Percentiles rank a stretch among this genome's conserved stretches.
Evolutionary conservation across 2,888 invertebrate species (phyloP).

Genomic region (Clepsis dumicolana): DNA sequence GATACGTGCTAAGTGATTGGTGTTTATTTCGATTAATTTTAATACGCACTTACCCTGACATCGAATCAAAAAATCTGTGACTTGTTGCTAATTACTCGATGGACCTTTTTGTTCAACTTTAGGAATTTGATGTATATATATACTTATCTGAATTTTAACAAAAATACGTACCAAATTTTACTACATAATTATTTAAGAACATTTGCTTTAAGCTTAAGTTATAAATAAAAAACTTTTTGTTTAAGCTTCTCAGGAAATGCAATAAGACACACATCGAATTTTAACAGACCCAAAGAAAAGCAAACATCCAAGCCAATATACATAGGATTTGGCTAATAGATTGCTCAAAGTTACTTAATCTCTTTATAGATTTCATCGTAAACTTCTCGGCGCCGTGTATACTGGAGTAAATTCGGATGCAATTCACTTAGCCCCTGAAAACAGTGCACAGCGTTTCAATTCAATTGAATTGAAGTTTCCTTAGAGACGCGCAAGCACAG

Average conservation of each 20-base stretch:
- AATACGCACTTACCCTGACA: too few relatives aligned
- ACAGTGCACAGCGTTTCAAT: conserved; percentile 60
- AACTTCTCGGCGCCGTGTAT: conserved; percentile 37
- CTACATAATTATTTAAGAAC: too few relatives aligned
- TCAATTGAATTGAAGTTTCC: conserved; percentile 55
- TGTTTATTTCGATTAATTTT: conserved; percentile 15
- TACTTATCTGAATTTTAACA: too few relatives aligned
- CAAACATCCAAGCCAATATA: conserved; percentile 8
- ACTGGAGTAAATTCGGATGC: conserved; percentile 39
- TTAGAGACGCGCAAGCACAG: conserved; percentile 18
- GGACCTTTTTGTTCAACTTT: too few relatives aligned
- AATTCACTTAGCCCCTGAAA: conserved; percentile 45
- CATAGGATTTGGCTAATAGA: conserved; percentile 35
- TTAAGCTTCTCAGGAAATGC: neutral
- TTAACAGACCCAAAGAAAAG: neutral
- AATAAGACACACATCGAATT: neutral
- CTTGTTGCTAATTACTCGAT: too few relatives aligned
- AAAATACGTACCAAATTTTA: too few relatives aligned
- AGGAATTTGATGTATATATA: too few relatives aligned
- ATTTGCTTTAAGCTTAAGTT: too few relatives aligned
- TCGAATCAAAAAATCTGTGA: too few relatives aligned
- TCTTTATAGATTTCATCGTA: conserved; percentile 41
- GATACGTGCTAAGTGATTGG: conserved; percentile 28
- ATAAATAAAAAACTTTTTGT: neutral
- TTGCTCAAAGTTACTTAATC: conserved; percentile 43